Conservation (phyloP, 1,140 invertebrate genomes). For the Ceratina australensis region DNA sequence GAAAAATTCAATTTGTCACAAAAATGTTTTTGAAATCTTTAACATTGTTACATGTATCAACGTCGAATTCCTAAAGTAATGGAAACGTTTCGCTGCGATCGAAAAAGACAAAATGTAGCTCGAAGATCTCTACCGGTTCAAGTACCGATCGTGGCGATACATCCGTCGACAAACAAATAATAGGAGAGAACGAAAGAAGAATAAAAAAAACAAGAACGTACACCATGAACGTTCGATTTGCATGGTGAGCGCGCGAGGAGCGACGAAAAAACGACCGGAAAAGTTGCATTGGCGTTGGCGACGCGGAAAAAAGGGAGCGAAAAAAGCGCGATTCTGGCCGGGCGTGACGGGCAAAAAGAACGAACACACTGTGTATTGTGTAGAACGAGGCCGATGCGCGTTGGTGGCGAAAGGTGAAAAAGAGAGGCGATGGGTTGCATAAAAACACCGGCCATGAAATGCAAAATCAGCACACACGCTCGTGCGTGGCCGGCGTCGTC, state of each 20-base stretch:
- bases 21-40: too few relatives aligned
- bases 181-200: background rate
- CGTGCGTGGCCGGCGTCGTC: slow-evolving; percentile 7
- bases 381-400: slow-evolving; percentile 6
- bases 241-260: slow-evolving; percentile 35
- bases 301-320: slow-evolving; percentile 46
- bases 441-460: slow-evolving; percentile 59
- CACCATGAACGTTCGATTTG: slow-evolving; percentile 41
- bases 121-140: too few relatives aligned
- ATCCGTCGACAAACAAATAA: background rate
- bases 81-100: background rate
- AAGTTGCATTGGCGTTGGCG: slow-evolving; percentile 49
- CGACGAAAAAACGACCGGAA: slow-evolving; percentile 35
- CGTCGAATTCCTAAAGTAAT: too few relatives aligned
- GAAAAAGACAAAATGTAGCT: background rate
- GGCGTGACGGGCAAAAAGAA: slow-evolving; percentile 47
- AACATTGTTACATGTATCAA: too few relatives aligned
- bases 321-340: slow-evolving; percentile 42
- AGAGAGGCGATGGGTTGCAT: slow-evolving; percentile 53
- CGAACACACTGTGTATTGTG: slow-evolving; percentile 34
- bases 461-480: slow-evolving; percentile 56
- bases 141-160: background rate
- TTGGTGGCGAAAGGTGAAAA: slow-evolving; percentile 35
- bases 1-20: too few relatives aligned
- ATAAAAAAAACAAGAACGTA: background rate